These are phyloP conservation scores for Anodontia alba DNA, from an alignment of 2,888 invertebrate species.

Conservation along the genomic window DNA sequence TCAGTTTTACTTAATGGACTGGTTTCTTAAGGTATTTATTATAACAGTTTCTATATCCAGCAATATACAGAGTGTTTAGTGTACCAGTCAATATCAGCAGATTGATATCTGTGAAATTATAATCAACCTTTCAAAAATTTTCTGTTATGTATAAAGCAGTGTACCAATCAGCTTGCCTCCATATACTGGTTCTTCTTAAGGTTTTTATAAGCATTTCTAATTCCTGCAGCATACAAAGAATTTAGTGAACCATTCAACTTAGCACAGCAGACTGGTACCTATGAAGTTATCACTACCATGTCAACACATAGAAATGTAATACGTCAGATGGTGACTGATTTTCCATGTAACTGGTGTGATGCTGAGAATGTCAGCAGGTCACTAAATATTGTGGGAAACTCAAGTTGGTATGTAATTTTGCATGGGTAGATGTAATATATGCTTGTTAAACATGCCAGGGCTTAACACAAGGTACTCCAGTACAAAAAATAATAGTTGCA, in stretches of 20 bases:
- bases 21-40: too few relatives aligned
- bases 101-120: constrained; percentile 82
- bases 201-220: too few relatives aligned
- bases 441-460: too few relatives aligned
- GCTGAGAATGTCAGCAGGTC: constrained; percentile 64
- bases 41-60: too few relatives aligned
- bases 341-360: constrained; percentile 81
- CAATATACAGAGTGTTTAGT: constrained; percentile 54
- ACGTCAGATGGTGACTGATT: constrained; percentile 78
- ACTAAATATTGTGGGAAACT: constrained; percentile 77
- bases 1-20: too few relatives aligned
- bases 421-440: too few relatives aligned
- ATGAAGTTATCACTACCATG: constrained; percentile 73
- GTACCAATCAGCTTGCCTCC: too few relatives aligned
- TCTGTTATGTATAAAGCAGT: too few relatives aligned
- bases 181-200: too few relatives aligned
- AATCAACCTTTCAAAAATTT: too few relatives aligned
- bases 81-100: constrained; percentile 82
- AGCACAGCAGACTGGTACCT: constrained; percentile 82
- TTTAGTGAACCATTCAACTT: constrained; percentile 79
- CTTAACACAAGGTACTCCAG: too few relatives aligned
- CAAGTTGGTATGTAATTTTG: constrained; percentile 72
- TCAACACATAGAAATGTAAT: constrained; percentile 72
- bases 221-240: constrained; percentile 45
- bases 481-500: too few relatives aligned